Conservation (phyloP, 2,113 vertebrate species). For the Myrmecobius fasciatus region DNA sequence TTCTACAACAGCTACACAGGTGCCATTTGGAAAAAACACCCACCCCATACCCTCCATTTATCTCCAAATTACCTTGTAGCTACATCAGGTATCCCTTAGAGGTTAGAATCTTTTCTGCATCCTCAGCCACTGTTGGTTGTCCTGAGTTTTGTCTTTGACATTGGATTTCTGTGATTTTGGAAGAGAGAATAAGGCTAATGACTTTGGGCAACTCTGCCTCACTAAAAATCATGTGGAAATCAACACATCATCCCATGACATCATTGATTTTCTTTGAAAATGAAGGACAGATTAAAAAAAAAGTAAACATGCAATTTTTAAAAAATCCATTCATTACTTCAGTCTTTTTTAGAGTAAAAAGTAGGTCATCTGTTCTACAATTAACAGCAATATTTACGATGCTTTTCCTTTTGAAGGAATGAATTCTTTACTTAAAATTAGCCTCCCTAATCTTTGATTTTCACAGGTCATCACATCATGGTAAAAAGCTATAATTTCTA, state of each 20-base stretch:
- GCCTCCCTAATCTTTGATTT: neutral
- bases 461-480: neutral
- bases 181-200: no score
- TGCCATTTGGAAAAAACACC: no score
- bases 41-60: no score
- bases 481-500: neutral
- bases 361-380: neutral
- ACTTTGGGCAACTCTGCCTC: no score
- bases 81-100: no score
- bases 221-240: no score
- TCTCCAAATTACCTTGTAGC: no score
- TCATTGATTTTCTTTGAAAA: neutral
- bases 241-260: no score
- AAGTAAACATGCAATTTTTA: neutral
- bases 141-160: no score
- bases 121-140: no score
- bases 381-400: neutral
- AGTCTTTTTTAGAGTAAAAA: neutral
- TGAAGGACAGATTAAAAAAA: neutral
- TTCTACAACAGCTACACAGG: neutral
- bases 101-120: no score
- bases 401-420: neutral
- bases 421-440: neutral
- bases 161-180: no score
- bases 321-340: neutral